phyloP scores from a whole-genome alignment of 1,140 invertebrate species.

The Ephestia elutella region DNA sequence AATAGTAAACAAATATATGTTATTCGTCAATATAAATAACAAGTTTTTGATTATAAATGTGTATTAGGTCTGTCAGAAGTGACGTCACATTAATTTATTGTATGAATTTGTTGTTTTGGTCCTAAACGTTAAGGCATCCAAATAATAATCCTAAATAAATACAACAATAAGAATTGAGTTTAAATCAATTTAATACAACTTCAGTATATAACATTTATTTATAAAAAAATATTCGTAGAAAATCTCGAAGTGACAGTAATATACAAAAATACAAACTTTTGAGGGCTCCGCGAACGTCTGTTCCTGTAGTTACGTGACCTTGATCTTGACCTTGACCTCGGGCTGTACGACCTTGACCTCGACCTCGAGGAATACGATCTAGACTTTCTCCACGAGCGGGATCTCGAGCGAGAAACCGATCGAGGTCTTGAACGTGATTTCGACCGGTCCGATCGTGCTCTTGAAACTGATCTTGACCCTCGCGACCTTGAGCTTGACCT shows the following conservation, averaged over 20 bases:
- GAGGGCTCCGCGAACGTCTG: slow-evolving; percentile 44
- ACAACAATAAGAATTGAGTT: too few species aligned
- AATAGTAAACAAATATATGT: slow-evolving; percentile 23
- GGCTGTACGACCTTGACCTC: slow-evolving; percentile 24
- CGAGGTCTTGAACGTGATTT: slow-evolving; percentile 17
- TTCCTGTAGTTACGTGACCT: slow-evolving; percentile 48
- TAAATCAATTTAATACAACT: too few species aligned
- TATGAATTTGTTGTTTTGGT: too few species aligned
- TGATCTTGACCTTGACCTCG: slow-evolving; percentile 46
- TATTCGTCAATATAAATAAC: background rate
- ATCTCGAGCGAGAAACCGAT: slow-evolving; percentile 20
- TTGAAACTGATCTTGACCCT: background rate
- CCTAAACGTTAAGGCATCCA: too few species aligned
- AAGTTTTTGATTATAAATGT: background rate
- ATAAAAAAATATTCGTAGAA: too few species aligned
- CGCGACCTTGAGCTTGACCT: background rate
- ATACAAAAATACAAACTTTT: slow-evolving; percentile 48
- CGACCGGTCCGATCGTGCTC: background rate
- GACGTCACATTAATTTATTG: background rate
- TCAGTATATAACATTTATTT: too few species aligned
- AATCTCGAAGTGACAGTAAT: too few species aligned
- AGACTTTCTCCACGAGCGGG: slow-evolving; percentile 48
- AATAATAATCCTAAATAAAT: too few species aligned
- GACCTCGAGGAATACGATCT: slow-evolving; percentile 51
- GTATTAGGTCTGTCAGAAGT: too few species aligned